Base-by-base conservation (phyloP, 2,113 vertebrate species). In the Corydoras maculifer region DNA sequence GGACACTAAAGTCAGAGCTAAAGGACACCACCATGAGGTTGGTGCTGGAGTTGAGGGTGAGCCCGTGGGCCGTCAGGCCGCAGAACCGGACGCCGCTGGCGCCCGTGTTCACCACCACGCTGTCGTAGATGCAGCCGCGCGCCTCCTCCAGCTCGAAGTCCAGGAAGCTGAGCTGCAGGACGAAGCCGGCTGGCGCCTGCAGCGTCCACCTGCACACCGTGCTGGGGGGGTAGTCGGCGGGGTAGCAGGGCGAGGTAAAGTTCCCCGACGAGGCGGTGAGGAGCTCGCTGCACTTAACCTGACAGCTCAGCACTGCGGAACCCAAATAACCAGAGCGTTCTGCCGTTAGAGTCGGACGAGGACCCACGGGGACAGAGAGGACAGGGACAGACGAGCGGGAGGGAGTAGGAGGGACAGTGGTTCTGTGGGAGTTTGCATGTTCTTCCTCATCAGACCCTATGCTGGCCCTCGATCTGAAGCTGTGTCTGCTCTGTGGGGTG, bases 91-190 rank as follows among this genome's bases (percentile, higher is more conserved):
- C 87, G 12, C 88, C 86, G n/a, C 85, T 77, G 70, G 81, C 88
- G 68, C 94, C 95, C 30, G 91, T 94, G 83, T 90, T 87, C 64
- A 99, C 87, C 63, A 86, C 75, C 2, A 96, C 74, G 53, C 85
- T 88, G 84, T 99, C 97, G 81, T 98, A 99, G 84, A 94, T 94
- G 87, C 97, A 99, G 74, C 91, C 89, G 0, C 87, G 90, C 48
- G 93, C 94, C 87, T 98, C 95, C 87, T 99, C 97, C 67, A 99
- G 89, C 61, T 98, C 93, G 30, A 99, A 99, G 88, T 99, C 95
- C 3, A 89, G 85, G 82, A 99, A 98, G 2, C 91, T 92, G 69
- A 98, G 88, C 83, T 98, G 95, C 78, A 98, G 85, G 83, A 98
- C 90, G 85, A 88, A 98, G 83, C 96, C 97, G 0, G 87, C 72